Conservation (phyloP, 2,888 invertebrate species). For the Thereva nobilitata region DNA sequence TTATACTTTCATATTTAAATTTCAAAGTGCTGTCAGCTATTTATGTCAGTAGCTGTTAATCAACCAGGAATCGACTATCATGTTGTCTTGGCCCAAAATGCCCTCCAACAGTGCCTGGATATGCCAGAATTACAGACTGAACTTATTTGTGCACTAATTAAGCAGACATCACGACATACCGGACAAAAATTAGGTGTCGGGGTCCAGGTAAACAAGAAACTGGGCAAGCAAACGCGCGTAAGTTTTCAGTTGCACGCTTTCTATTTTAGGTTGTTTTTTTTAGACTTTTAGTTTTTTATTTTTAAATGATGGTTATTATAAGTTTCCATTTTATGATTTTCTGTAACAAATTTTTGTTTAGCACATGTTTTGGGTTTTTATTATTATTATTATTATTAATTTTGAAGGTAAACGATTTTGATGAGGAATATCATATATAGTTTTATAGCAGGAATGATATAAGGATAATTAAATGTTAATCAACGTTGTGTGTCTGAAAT, state of each 20-base stretch:
- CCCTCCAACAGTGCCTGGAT: slow-evolving; percentile 89
- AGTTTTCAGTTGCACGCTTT: slow-evolving; percentile 65
- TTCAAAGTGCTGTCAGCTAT: slow-evolving; percentile 86
- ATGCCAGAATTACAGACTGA: slow-evolving; percentile 90
- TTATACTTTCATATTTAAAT: slow-evolving; percentile 17
- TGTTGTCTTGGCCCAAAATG: slow-evolving; percentile 95
- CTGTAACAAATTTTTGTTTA: slow-evolving; percentile 28
- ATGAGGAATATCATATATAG: not conserved
- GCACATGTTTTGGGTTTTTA: slow-evolving; percentile 5
- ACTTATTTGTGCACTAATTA: slow-evolving; percentile 86
- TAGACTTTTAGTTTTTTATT: slow-evolving; percentile 36
- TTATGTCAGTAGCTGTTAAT: slow-evolving; percentile 94
- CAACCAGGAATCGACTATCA: slow-evolving; percentile 97
- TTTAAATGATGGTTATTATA: too few species aligned
- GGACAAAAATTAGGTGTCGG: slow-evolving; percentile 80
- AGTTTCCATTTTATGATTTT: slow-evolving; percentile 41
- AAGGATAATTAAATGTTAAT: too few species aligned
- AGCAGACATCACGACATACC: slow-evolving; percentile 88
- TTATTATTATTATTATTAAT: not conserved
- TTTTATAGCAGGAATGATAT: too few species aligned
- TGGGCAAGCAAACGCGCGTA: slow-evolving; percentile 67
- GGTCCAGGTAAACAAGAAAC: slow-evolving; percentile 81
- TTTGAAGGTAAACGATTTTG: slow-evolving; percentile 4
- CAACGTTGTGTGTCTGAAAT: too few species aligned
- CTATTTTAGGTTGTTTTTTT: slow-evolving; percentile 43